Percentiles rank a stretch among this genome's conserved stretches.
phyloP scores from a whole-genome alignment of 2,113 vertebrate species.

The Ptyas mucosa region DNA sequence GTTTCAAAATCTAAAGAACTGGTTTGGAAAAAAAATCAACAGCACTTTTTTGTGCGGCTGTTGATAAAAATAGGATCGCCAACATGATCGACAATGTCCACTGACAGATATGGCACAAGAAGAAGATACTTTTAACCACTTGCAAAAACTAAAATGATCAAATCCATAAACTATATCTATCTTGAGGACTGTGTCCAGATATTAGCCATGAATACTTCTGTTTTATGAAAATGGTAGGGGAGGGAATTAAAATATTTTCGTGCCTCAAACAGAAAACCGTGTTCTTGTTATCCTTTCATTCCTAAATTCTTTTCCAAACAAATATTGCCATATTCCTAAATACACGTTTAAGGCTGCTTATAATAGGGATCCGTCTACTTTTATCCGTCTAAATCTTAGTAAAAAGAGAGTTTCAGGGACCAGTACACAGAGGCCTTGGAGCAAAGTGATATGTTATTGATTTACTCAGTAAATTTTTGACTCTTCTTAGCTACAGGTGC shows the following conservation, averaged over 20 bases:
- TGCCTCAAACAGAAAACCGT: constrained; percentile 41
- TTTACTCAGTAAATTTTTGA: constrained; percentile 62
- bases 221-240: constrained; percentile 43
- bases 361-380: constrained; percentile 63
- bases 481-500: constrained; percentile 59
- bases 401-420: constrained; percentile 61
- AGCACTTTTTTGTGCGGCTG: no score
- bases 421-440: constrained; percentile 56
- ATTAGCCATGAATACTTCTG: constrained; percentile 53
- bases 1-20: no score
- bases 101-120: no score
- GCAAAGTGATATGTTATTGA: constrained; percentile 65
- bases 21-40: no score
- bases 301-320: constrained; percentile 45
- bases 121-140: background rate
- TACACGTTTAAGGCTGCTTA: constrained; percentile 58
- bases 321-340: constrained; percentile 51
- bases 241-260: constrained; percentile 48
- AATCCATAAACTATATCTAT: constrained; percentile 44
- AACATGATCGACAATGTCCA: no score
- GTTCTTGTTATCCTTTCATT: constrained; percentile 48
- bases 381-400: constrained; percentile 69
- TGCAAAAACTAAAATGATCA: constrained; percentile 19
- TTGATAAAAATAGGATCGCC: no score
- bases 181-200: constrained; percentile 63